Evolutionary conservation across 2,888 invertebrate genomes (phyloP), one percentile per base, ranked within the genome.

Genomic region (Idaea straminata): DNA sequence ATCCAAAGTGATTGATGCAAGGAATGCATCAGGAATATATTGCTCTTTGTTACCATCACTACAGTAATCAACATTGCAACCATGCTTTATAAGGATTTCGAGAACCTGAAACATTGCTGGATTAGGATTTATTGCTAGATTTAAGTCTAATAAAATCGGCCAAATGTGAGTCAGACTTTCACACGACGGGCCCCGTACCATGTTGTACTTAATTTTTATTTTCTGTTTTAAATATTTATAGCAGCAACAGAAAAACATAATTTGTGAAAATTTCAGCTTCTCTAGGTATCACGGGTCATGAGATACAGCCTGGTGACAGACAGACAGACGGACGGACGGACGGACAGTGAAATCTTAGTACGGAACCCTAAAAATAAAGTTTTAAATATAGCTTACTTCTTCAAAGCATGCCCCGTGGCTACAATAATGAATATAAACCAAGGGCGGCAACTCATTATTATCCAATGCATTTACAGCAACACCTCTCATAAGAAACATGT

Each of bases 61-160:
- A 66, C 83, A 84, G 74, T 91, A 90, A 73, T 93, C 93, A 47
- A 93, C 84, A 80, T 93, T 83, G 68, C 91, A 91, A 13, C 85
- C 89, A 73, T 89, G 84, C 59, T 88, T 83, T 57, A 84, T 73
- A 4, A 93, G 81, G 75, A 92, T 86, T 68, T 85, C 72, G 63
- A 93, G 88, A 25, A 91, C 87, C 93, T 93, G 78, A 47, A 47
- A 13, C 47, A 47, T 47, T 47, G 47, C 6, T 47, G 10, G 47
- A 10, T 47, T 47, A 47, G 47, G 47, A 7, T 4, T 47, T 47
- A 47, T 7, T 7, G 10, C 7, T 36, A 7, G 5, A 7, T 36
- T 36, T 36, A 10, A 36, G 10, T 61, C 35, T 5, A 64, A 57
- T 62, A 65, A 10, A 57, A 35, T 3, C 25, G 3, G 25, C 25